A percentile compares a stretch with the other conserved stretches of the same genome.
Conservation (phyloP, 1,140 invertebrate genomes). For the Aphelinus certus region DNA sequence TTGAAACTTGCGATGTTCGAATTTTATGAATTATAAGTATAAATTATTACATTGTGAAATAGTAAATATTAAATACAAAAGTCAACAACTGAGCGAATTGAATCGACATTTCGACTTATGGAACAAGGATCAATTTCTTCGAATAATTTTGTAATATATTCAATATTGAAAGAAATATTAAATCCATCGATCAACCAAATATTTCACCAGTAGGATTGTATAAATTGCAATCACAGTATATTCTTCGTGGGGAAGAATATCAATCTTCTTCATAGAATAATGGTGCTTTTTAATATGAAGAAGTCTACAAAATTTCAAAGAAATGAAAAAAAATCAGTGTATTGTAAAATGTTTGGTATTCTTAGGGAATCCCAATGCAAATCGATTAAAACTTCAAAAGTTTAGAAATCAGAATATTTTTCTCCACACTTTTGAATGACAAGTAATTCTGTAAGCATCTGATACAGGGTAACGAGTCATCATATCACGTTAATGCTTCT, state of each 20-base stretch:
- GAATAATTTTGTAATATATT: too few species aligned
- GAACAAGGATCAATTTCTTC: not conserved
- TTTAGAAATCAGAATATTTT: constrained; percentile 21
- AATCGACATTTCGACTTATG: constrained; percentile 2
- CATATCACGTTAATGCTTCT: constrained; percentile 54
- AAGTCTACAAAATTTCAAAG: not conserved
- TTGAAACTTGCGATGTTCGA: constrained; percentile 34
- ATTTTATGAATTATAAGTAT: constrained; percentile 33
- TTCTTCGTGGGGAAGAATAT: constrained; percentile 24
- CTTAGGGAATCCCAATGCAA: too few species aligned
- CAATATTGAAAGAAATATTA: not conserved
- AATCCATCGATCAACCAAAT: constrained; percentile 4
- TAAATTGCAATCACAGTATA: constrained; percentile 1
- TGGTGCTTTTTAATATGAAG: constrained; percentile 5
- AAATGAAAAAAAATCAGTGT: not conserved
- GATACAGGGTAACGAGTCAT: constrained; percentile 61
- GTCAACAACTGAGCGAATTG: constrained; percentile 3
- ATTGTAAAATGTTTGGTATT: too few species aligned
- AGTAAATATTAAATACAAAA: constrained; percentile 7
- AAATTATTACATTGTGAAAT: constrained; percentile 12
- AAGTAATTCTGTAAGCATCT: constrained; percentile 52
- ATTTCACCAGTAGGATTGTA: constrained; percentile 12
- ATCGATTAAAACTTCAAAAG: too few species aligned
- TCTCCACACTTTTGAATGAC: constrained; percentile 28
- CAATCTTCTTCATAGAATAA: not conserved